Evolutionary conservation across 2,797 vertebrate genomes (phyloP), one percentile per base, ranked within the genome.

Genomic region (Accipiter badius): DNA sequence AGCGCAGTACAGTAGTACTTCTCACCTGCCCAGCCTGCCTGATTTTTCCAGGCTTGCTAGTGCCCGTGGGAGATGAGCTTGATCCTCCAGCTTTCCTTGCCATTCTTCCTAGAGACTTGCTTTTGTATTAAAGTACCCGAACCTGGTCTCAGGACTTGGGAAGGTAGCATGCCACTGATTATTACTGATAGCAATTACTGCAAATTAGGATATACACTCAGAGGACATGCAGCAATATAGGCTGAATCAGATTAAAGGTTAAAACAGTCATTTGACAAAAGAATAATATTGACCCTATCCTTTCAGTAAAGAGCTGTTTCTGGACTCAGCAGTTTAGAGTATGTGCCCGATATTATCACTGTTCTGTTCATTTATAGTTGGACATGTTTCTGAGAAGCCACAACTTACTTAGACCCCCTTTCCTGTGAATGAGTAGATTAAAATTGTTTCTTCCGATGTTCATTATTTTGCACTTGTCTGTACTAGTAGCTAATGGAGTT

Each of bases 401-500:
- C 25, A 33, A n/a, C 15, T 69, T 74, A 42, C 13, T 70, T 42
- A 72, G 58, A 58, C 9, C 14, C 22, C 33, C 28, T 80, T 87
- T 76, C 49, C 28, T 59, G 42, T 85, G 58, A 72, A 69, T 31
- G 31, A 93, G 57, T 20, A 20, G 35, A 81, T 96, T 62, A 61
- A 82, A 93, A 52, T 52, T 21, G 44, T 83, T 93, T 62, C 47
- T 66, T 82, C 21, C 76, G 29, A 1, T 6, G 21, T 24, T 89
- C 20, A 2, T 72, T 66, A 44, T 57, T 94, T 91, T 79, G 40
- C 87, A 74, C 86, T 83, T 89, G 94, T 87, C 91, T 96, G 10
- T 85, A 82, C 92, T 93, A 78, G 89, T 82, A 91, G 65, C 81
- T 71, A 70, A 87, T 90, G 87, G 82, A 95, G 73, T 24, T 83